phyloP scores from a whole-genome alignment of 2,888 invertebrate genomes.

The Polydrusus tereticollis region DNA sequence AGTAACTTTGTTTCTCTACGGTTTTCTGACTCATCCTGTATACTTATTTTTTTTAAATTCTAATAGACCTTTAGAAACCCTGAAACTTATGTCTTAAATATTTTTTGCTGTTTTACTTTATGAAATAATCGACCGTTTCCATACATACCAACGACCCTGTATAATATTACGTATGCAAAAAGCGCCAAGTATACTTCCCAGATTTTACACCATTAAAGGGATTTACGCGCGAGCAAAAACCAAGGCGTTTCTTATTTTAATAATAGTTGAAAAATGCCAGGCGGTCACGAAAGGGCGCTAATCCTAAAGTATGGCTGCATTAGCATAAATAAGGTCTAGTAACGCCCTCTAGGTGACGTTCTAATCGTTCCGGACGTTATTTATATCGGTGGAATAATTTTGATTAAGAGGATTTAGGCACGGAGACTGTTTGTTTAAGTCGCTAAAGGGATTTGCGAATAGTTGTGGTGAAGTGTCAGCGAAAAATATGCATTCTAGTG shows the following conservation, averaged over 20 bases:
- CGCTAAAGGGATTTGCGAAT: conserved; percentile 18
- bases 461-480: conserved; percentile 32
- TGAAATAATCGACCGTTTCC: too few relatives aligned
- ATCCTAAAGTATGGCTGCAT: conserved; percentile 52
- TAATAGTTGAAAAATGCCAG: conserved; percentile 39
- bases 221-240: conserved; percentile 31
- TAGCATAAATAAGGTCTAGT: conserved; percentile 52
- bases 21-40: too few relatives aligned
- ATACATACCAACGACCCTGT: too few relatives aligned
- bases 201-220: conserved; percentile 31
- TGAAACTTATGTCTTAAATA: too few relatives aligned
- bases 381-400: conserved; percentile 47
- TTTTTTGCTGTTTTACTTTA: too few relatives aligned
- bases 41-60: too few relatives aligned
- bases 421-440: conserved; percentile 43
- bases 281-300: conserved; percentile 52
- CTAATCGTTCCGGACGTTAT: conserved; percentile 45
- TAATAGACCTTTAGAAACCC: too few relatives aligned
- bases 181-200: conserved; percentile 4
- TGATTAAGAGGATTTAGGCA: conserved; percentile 46
- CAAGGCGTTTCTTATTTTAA: conserved; percentile 40
- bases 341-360: conserved; percentile 44
- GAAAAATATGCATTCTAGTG: conserved; percentile 25
- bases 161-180: conserved; percentile 15
- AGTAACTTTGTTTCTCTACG: too few relatives aligned